Evolutionary conservation across 1,140 invertebrate species (phyloP).

Genomic region (Ectropis grisescens): DNA sequence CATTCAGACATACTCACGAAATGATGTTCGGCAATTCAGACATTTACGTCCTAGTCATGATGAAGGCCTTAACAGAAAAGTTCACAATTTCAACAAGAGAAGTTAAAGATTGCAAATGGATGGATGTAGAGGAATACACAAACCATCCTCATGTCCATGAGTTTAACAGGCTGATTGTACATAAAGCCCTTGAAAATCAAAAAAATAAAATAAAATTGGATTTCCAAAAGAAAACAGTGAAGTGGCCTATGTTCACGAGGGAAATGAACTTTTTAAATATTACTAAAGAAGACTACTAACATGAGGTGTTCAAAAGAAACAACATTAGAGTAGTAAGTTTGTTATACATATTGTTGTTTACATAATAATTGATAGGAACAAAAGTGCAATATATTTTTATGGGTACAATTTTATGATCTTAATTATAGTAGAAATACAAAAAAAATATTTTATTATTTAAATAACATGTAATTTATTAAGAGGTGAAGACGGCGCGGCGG

Average conservation of each 20-base stretch:
- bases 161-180: conserved; percentile 78
- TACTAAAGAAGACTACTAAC: too few species aligned
- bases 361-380: too few species aligned
- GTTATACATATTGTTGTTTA: too few species aligned
- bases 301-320: too few species aligned
- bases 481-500: too few species aligned
- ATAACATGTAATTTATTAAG: too few species aligned
- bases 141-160: conserved; percentile 80
- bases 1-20: conserved; percentile 81
- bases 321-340: too few species aligned
- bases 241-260: conserved; percentile 31
- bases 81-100: conserved; percentile 81
- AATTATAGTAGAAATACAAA: too few species aligned
- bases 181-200: conserved; percentile 76
- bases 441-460: too few species aligned
- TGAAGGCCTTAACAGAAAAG: conserved; percentile 76
- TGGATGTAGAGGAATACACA: conserved; percentile 83
- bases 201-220: conserved; percentile 72
- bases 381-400: too few species aligned
- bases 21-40: conserved; percentile 86
- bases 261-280: conserved; percentile 45
- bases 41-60: conserved; percentile 83
- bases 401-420: too few species aligned
- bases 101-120: conserved; percentile 85
- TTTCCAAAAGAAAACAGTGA: conserved; percentile 54